Conservation (phyloP, 2,797 vertebrate genomes). For the Discoglossus pictus region DNA sequence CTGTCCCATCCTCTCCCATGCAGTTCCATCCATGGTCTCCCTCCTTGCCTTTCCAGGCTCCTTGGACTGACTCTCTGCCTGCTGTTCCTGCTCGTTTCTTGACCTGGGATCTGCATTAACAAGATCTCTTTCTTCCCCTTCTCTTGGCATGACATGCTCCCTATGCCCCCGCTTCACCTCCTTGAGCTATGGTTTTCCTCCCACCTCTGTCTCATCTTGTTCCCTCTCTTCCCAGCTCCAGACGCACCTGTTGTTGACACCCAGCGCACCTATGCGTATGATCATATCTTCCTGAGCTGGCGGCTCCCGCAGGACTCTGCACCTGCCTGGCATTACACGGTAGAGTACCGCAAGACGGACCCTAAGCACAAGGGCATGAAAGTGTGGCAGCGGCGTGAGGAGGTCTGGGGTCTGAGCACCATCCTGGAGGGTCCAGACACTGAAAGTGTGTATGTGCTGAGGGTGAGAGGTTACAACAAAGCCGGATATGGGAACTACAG, state of each 20-base stretch:
- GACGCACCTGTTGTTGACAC: constrained; percentile 95
- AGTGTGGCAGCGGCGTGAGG: constrained; percentile 87
- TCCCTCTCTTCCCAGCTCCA: constrained; percentile 70
- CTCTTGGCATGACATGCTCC: constrained; percentile 35
- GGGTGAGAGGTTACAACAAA: constrained; percentile 93
- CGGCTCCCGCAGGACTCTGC: constrained; percentile 91
- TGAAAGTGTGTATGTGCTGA: constrained; percentile 88
- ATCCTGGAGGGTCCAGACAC: constrained; percentile 88
- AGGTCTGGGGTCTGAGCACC: constrained; percentile 85
- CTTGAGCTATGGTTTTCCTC: not conserved
- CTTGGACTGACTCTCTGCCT: constrained; percentile 33
- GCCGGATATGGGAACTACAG: constrained; percentile 94
- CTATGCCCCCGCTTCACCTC: not conserved
- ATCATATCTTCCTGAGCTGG: constrained; percentile 96
- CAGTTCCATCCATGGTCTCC: not conserved
- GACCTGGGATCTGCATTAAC: constrained; percentile 35
- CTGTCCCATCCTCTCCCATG: not conserved
- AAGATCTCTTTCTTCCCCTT: constrained; percentile 22
- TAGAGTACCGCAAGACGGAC: constrained; percentile 87
- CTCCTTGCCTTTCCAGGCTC: constrained; percentile 46
- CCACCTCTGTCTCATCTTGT: not conserved
- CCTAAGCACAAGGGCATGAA: constrained; percentile 72
- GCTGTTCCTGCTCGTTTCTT: constrained; percentile 26
- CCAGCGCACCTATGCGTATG: constrained; percentile 93
- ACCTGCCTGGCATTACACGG: constrained; percentile 91